These are phyloP conservation scores for Cirrhinus molitorella DNA, from an alignment of 2,797 vertebrate genomes.

Conservation along the genomic window DNA sequence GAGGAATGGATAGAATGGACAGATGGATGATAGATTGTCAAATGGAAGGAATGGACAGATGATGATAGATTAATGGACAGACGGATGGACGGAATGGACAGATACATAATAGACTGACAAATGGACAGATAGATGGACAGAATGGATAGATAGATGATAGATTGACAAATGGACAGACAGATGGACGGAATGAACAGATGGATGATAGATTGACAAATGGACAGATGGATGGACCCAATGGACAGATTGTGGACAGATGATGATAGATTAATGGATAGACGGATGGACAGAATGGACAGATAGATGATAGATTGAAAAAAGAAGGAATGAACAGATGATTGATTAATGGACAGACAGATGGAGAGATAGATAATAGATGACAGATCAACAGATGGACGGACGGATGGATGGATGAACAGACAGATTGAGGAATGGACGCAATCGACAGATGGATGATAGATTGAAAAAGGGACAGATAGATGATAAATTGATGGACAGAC, in stretches of 20 bases:
- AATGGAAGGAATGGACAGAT: too few relatives aligned
- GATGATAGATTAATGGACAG: not conserved
- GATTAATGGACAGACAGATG: not conserved
- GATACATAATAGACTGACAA: too few relatives aligned
- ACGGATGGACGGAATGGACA: too few relatives aligned
- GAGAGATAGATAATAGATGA: too few relatives aligned
- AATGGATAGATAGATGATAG: not conserved
- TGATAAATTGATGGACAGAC: not conserved
- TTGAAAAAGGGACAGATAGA: not conserved
- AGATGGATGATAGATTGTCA: not conserved
- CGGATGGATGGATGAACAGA: not conserved
- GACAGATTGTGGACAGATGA: not conserved
- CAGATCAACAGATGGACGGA: too few relatives aligned
- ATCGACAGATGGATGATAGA: not conserved
- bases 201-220: not conserved
- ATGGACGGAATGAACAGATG: too few relatives aligned
- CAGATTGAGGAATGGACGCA: too few relatives aligned
- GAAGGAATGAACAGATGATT: not conserved
- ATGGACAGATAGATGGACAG: not conserved
- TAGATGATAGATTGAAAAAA: not conserved
- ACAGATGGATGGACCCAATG: rapidly evolving
- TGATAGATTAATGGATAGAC: not conserved
- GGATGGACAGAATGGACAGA: not conserved
- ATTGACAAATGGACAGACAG: not conserved
- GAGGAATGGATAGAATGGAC: not conserved